Evolutionary conservation across 2,797 vertebrate species (phyloP).

Genomic region (Lates japonicus): DNA sequence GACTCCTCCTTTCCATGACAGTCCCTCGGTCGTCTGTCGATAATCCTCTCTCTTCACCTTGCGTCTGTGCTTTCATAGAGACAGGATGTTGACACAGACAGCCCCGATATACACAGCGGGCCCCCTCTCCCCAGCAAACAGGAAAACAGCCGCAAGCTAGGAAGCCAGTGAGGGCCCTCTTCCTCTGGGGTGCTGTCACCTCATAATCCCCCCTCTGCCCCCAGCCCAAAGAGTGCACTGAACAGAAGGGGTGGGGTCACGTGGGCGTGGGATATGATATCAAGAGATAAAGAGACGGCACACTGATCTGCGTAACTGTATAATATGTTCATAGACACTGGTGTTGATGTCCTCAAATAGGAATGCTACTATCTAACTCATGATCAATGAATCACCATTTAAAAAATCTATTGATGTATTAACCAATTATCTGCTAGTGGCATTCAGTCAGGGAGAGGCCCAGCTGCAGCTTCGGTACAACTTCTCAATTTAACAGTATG

Average conservation of each 20-base stretch:
- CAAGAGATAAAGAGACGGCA: background rate
- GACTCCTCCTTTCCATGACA: conserved; percentile 18
- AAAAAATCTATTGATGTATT: background rate
- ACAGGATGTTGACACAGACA: conserved; percentile 75
- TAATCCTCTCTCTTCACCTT: conserved; percentile 26
- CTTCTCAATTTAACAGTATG: background rate
- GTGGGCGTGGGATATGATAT: background rate
- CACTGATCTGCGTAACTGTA: background rate
- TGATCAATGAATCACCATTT: background rate
- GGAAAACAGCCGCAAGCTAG: conserved; percentile 67
- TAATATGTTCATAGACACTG: background rate
- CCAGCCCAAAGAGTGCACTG: background rate
- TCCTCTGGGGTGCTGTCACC: conserved; percentile 62
- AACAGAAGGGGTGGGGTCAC: background rate
- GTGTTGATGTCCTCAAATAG: background rate
- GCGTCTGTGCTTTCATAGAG: conserved; percentile 35
- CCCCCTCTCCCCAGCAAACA: conserved; percentile 60
- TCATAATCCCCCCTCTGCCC: conserved; percentile 41
- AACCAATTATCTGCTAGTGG: background rate
- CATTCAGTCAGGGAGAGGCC: background rate
- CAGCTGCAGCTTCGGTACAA: background rate
- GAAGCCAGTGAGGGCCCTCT: conserved; percentile 46
- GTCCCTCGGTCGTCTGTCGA: conserved; percentile 14
- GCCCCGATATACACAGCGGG: conserved; percentile 55
- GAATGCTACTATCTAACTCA: background rate